Evolutionary conservation across 1,140 invertebrate genomes (phyloP).

Genomic region (Trachymyrmex septentrionalis): DNA sequence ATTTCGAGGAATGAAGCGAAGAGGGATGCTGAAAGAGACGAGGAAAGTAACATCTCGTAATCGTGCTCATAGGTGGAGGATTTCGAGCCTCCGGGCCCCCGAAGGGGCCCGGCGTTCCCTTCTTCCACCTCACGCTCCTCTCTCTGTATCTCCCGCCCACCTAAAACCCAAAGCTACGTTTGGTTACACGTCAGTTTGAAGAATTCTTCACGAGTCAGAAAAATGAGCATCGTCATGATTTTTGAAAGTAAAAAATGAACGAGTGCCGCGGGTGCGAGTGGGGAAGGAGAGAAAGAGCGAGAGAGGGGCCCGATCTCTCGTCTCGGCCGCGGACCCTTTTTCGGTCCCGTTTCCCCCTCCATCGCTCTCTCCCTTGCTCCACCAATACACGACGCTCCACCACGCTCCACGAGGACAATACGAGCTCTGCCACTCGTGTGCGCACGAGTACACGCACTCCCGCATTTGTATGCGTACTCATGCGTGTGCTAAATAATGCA

Average conservation of each 20-base stretch:
- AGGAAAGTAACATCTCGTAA: conserved; percentile 65
- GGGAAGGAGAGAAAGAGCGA: conserved; percentile 53
- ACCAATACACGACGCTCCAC: conserved; percentile 29
- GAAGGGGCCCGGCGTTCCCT: conserved; percentile 29
- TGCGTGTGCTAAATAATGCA: conserved; percentile 59
- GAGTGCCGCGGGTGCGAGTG: conserved; percentile 69
- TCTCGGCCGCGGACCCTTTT: conserved; percentile 44
- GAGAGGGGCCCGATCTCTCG: conserved; percentile 52
- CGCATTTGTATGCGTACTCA: too few species aligned
- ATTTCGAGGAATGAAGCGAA: conserved; percentile 57
- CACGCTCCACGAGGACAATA: conserved; percentile 59
- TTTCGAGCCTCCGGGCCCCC: conserved; percentile 69
- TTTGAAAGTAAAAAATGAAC: conserved; percentile 87
- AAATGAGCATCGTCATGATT: conserved; percentile 87
- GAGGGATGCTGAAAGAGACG: conserved; percentile 63
- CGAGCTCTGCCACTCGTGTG: neutral
- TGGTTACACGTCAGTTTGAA: conserved; percentile 86
- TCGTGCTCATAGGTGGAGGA: conserved; percentile 76
- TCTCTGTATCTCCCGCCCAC: conserved; percentile 46
- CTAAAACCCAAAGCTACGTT: conserved; percentile 80
- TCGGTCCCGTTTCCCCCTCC: conserved; percentile 37
- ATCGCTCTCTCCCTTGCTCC: conserved; percentile 21
- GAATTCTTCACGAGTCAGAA: conserved; percentile 87
- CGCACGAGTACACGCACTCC: neutral
- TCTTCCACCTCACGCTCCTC: neutral